Evolutionary conservation across 92 coral and sea anemone genomes (phyloP).

Genomic region (Epizoanthus rinbou): DNA sequence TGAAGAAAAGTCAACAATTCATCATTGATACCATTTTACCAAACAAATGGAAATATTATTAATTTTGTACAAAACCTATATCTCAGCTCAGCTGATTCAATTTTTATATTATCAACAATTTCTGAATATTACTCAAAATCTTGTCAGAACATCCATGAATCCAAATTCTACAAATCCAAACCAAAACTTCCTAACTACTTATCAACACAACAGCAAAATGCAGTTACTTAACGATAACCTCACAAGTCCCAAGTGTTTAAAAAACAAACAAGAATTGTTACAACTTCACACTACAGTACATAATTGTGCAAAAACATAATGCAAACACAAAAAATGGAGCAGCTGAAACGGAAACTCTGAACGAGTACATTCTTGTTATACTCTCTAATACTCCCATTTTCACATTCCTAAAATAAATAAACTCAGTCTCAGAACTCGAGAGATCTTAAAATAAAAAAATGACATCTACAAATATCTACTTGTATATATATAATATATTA

Average conservation of each 20-base stretch:
- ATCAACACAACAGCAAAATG: too few relatives aligned
- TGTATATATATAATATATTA: conserved; percentile 1
- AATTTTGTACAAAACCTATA: neutral
- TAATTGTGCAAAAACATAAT: too few relatives aligned
- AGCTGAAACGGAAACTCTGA: too few relatives aligned
- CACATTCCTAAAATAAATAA: neutral
- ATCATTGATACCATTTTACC: neutral
- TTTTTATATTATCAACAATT: neutral
- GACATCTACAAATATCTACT: neutral
- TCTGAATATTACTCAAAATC: neutral
- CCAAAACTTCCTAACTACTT: too few relatives aligned
- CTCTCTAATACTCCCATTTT: too few relatives aligned
- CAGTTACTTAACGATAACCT: too few relatives aligned
- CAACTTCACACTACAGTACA: too few relatives aligned
- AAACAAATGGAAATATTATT: neutral
- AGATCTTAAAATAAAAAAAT: neutral
- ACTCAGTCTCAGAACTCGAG: conserved; percentile 4
- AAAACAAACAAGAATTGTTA: too few relatives aligned
- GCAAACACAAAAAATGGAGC: too few relatives aligned
- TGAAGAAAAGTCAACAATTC: neutral
- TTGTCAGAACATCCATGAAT: conserved; percentile 2
- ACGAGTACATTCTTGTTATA: too few relatives aligned
- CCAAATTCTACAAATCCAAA: too few relatives aligned
- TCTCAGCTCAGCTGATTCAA: neutral
- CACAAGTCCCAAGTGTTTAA: too few relatives aligned